Evolutionary conservation across 2,797 vertebrate species (phyloP), one percentile per base, ranked within the genome.

Genomic region (Neopelma chrysocephalum): DNA sequence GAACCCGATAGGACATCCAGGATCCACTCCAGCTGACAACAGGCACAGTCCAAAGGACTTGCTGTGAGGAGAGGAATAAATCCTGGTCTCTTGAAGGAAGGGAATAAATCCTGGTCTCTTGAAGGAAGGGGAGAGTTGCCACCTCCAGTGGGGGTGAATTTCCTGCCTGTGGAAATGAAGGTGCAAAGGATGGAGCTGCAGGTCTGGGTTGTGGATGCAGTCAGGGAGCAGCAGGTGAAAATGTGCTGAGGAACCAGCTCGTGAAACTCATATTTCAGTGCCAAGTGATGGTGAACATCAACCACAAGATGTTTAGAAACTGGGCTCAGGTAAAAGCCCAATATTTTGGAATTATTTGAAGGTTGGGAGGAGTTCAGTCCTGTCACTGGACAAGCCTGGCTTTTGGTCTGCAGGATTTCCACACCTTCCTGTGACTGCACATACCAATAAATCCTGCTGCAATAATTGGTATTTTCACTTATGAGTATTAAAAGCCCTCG

Each of bases 251-350:
- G 66, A 50, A 19, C 2, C 40, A 34, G 22, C 51, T 20, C 8
- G 25, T 19, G 65, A 15, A 16, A n/a, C 14, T 27, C 15, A 1
- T 3, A 1, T 3, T 21, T 58, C 27, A 15, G 64, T 4, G 6
- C 7, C 60, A 40, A 26, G 64, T 0, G 3, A 16, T 34, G 76
- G 53, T 3, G 6, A 56, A 15, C 47, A 25, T 29, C 76, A 88
- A 0, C 31, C 43, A 13, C 20, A 3, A 38, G 56, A 10, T 15
- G n/a, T 26, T 76, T 25, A 60, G 66, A 47, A 58, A 29, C 32
- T 15, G 25, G 23, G 2, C 27, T 29, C 12, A 29, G 75, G 12
- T 68, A 23, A 47, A 51, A 77, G 11, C 22, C 22, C 31, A 5
- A 15, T 0, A 8, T 6, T 75, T 34, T 45, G 12, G 34, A 23